phyloP scores from a whole-genome alignment of 2,888 invertebrate genomes.

The Spodoptera exigua region DNA sequence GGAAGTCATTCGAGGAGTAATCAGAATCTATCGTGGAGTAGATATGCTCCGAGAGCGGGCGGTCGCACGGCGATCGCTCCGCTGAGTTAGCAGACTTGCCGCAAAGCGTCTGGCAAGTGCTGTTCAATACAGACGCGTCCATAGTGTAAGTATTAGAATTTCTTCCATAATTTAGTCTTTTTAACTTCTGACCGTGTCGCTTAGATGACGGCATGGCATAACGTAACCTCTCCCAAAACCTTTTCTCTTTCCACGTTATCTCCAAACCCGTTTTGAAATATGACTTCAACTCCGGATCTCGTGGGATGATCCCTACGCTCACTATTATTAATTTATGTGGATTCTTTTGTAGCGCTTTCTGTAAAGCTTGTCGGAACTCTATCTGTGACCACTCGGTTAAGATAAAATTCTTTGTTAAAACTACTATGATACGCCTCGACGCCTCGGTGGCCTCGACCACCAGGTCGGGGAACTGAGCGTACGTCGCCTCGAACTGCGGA shows the following conservation, averaged over 20 bases:
- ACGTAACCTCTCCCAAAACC: slow-evolving; percentile 98
- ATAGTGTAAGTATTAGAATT: slow-evolving; percentile 96
- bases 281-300: slow-evolving; percentile 96
- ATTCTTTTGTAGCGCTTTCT: slow-evolving; percentile 95
- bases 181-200: slow-evolving; percentile 88
- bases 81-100: slow-evolving; percentile 87
- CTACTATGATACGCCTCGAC: slow-evolving; percentile 95
- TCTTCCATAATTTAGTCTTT: slow-evolving; percentile 92
- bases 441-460: slow-evolving; percentile 96
- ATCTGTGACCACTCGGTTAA: slow-evolving; percentile 97
- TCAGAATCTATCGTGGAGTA: slow-evolving; percentile 97
- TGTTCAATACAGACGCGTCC: slow-evolving; percentile 91
- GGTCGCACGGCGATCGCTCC: slow-evolving; percentile 90
- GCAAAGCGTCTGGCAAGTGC: slow-evolving; percentile 90
- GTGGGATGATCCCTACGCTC: slow-evolving; percentile 93
- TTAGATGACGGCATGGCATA: slow-evolving; percentile 96
- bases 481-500: slow-evolving; percentile 92
- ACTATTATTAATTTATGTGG: slow-evolving; percentile 96
- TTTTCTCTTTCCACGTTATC: slow-evolving; percentile 96
- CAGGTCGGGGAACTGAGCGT: slow-evolving; percentile 92
- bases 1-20: slow-evolving; percentile 91
- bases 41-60: slow-evolving; percentile 96
- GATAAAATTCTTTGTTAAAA: slow-evolving; percentile 96
- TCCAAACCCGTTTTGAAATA: slow-evolving; percentile 96
- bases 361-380: slow-evolving; percentile 96